Evolutionary conservation across 2,113 vertebrate species (phyloP).

Genomic region (Clarias macrocephalus): DNA sequence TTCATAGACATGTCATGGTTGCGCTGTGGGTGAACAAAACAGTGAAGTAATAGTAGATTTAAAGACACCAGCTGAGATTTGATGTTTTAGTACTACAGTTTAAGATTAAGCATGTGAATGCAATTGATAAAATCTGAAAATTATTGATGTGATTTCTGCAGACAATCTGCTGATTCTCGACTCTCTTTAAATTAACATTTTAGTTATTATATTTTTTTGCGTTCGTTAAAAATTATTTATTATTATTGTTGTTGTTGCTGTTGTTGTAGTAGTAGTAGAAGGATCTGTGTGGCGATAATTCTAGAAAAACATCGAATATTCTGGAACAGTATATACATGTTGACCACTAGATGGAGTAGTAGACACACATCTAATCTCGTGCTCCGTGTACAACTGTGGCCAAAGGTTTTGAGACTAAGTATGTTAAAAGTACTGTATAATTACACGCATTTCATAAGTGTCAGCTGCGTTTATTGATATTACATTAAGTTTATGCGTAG

Average conservation of each 20-base stretch:
- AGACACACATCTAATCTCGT: not conserved
- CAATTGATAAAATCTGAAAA: not conserved
- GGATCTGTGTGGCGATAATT: not conserved
- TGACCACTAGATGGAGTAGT: conserved; percentile 33
- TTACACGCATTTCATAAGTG: too few species aligned
- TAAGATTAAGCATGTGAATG: not conserved
- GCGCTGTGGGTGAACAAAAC: not conserved
- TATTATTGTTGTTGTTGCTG: not conserved
- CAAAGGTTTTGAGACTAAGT: too few species aligned
- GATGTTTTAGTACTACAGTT: not conserved
- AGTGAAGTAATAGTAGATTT: not conserved
- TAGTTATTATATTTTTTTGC: not conserved
- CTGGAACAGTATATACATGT: not conserved
- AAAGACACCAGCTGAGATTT: not conserved
- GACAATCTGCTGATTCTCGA: not conserved
- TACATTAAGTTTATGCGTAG: too few species aligned
- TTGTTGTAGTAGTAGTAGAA: not conserved
- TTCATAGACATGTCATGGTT: not conserved
- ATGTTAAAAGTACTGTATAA: too few species aligned
- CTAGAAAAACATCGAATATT: not conserved
- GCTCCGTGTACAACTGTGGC: too few species aligned
- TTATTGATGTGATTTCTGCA: not conserved
- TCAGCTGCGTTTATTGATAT: too few species aligned
- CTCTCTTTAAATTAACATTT: not conserved
- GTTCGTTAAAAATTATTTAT: not conserved